Base-by-base conservation (phyloP, 2,797 vertebrate species). In the Esox lucius region DNA sequence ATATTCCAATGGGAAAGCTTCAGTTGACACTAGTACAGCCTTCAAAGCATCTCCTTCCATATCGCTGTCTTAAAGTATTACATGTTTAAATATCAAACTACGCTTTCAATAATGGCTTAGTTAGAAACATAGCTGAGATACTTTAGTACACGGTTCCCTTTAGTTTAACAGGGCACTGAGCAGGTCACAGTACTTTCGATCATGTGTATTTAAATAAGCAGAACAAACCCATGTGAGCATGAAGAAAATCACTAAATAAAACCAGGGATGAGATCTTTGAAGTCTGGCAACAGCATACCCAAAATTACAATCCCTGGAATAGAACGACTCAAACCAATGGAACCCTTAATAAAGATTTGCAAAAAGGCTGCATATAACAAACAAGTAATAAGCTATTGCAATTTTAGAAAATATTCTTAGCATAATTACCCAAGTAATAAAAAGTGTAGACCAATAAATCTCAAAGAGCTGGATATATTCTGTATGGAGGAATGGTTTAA, bases 171-270 rank as follows among this genome's bases (percentile, higher is more conserved):
- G 56, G 12, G 15, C 12, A 28, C 28, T 17, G 6, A 65, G 59
- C 9, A 5, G 33, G 66, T 75, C 68, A 22, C 17, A 51, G 7
- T 26, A 51, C n/a, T 61, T 16, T 46, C 0, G 28, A 53, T 74
- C 82, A 78, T 42, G 80, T 65, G 49, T 35, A 12, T 42, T 42
- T 73, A 1, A 53, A 8, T 33, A 65, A 80, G 68, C 74, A 73
- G 72, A 78, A 78, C 51, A 73, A 71, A 75, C 28, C 19, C 83
- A 81, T 51, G 74, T 81, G 72, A 80, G 71, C 12, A 61, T 48
- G 1, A 61, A 51, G 33, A 35, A 17, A 64, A 0, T 13, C 0
- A 5, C 22, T 48, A 71, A 71, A 75, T 67, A n/a, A 59, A 66
- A 3, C 3, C 16, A 11, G 42, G 42, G 24, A 9, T 24, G 56